Conservation (phyloP, 2,797 vertebrate genomes). For the Schizopygopsis malacanthus region DNA sequence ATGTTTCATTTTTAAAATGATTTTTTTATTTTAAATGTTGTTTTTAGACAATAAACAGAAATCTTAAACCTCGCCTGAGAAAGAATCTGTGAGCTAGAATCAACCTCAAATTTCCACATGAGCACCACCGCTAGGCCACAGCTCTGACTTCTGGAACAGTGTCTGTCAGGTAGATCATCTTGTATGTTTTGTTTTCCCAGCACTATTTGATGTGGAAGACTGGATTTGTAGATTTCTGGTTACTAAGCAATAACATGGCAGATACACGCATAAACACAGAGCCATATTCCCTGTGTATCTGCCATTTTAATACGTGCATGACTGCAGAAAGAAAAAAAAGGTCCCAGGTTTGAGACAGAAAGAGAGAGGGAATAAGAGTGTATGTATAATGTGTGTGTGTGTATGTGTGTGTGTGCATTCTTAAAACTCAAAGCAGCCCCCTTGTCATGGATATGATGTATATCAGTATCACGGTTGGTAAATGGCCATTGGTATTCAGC, state of each 20-base stretch:
- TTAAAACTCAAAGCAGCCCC: conserved; percentile 53
- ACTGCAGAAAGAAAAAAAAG: conserved; percentile 34
- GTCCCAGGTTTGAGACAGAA: conserved; percentile 14
- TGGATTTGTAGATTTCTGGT: conserved; percentile 27
- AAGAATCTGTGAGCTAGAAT: background rate
- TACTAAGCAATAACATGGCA: conserved; percentile 4
- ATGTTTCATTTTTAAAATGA: background rate
- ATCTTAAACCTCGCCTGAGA: background rate
- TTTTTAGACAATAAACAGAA: background rate
- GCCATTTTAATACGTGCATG: conserved; percentile 28
- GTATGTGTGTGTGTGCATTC: conserved; percentile 27
- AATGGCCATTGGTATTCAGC: conserved; percentile 65
- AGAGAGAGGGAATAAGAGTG: conserved; percentile 45
- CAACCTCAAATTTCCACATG: background rate
- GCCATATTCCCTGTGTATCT: conserved; percentile 22
- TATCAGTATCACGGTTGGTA: conserved; percentile 66
- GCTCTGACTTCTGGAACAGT: background rate
- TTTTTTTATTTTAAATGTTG: background rate
- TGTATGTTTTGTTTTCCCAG: background rate
- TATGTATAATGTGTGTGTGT: conserved; percentile 40
- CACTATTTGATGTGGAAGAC: background rate
- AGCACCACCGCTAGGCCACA: background rate
- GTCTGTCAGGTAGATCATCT: background rate
- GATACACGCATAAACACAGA: conserved; percentile 26
- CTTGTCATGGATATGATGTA: conserved; percentile 67